These are phyloP conservation scores for Timema podura DNA, from an alignment of 2,888 invertebrate genomes.

Conservation along the genomic window DNA sequence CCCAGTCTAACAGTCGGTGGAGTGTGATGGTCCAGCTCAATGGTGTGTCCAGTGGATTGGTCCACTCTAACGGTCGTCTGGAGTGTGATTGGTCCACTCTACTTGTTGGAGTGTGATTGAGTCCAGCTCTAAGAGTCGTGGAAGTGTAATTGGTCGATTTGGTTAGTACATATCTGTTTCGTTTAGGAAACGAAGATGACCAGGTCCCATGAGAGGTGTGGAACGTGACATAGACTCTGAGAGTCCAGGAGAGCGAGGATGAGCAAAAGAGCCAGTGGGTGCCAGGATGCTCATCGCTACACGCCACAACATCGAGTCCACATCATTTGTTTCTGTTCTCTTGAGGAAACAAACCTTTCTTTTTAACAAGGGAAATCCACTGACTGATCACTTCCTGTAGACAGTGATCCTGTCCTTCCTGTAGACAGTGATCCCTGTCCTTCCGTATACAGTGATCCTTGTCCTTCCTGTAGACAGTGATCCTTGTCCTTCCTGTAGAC, in stretches of 20 bases:
- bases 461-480: no score
- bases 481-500: no score
- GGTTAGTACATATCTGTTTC: background rate
- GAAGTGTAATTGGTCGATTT: background rate
- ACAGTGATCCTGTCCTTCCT: no score
- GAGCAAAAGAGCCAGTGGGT: conserved; percentile 35
- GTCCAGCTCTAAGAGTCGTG: background rate
- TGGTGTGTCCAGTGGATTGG: conserved; percentile 4
- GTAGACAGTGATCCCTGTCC: no score
- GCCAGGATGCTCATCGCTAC: background rate
- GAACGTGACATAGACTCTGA: conserved; percentile 31
- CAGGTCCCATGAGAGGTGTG: conserved; percentile 32
- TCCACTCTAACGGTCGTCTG: background rate
- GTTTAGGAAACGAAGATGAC: conserved; percentile 33
- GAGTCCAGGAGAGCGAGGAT: conserved; percentile 37
- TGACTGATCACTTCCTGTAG: no score
- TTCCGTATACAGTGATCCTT: no score
- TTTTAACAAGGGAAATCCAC: no score
- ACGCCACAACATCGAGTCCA: no score
- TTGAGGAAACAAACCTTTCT: no score
- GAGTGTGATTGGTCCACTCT: background rate
- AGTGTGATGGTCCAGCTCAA: no score
- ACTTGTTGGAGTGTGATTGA: background rate
- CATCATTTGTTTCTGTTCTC: no score
- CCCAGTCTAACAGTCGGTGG: no score